Evolutionary conservation across 2,113 vertebrate genomes (phyloP), one percentile per base, ranked within the genome.

Genomic region (Origma solitaria): DNA sequence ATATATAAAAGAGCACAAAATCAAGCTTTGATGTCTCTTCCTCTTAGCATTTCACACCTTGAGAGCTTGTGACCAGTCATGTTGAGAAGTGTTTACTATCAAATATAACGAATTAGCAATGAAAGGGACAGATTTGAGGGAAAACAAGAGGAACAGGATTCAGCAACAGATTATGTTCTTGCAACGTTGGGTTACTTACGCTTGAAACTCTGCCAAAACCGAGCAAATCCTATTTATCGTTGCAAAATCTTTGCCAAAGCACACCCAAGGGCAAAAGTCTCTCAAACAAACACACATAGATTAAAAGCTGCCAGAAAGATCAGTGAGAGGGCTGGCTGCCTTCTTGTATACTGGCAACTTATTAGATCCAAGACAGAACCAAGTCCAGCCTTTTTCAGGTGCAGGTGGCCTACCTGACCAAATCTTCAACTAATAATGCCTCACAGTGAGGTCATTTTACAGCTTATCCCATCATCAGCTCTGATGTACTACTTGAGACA

Each of bases 221-320:
- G 4, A 90, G 94, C 82, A 91, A 90, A 95, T 93, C 85, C 82
- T 88, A 84, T 83, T 97, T 86, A 93, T 73, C 31, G 0, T 64
- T 86, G 93, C 44, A 92, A 95, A 91, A 96, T 68, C 90, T 95
- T 81, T 92, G 91, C 91, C 88, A 96, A 95, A 92, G 82, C 92
- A 94, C 78, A 93, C 86, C 81, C 87, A 68, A 89, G 76, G 88
- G 79, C 89, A 92, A 79, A 95, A 93, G 87, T 85, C 76, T 89
- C 81, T 91, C 95, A 91, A 82, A 86, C 84, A 91, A 79, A 91
- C 58, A 72, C 3, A 37, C 18, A 25, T 3, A 70, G 81, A 86
- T 89, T 69, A 90, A 92, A 88, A 94, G 85, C 82, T 91, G 85
- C 77, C 86, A 91, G 85, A 68, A 77, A 71, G 83, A 86, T 83